Percentiles rank a stretch among this genome's conserved stretches.
phyloP scores from a whole-genome alignment of 1,140 invertebrate species.

The Monochamus saltuarius region DNA sequence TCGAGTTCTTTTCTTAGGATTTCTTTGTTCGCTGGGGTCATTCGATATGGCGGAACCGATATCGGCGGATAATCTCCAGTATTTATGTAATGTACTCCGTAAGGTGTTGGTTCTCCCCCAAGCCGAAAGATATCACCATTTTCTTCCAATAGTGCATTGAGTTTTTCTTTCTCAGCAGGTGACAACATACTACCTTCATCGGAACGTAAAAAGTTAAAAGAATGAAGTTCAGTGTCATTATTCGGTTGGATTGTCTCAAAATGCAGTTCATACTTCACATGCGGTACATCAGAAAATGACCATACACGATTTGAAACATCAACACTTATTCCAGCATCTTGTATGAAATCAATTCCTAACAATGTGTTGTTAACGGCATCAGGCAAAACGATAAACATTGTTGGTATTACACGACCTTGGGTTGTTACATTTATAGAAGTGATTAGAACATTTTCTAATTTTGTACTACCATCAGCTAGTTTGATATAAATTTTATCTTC shows the following conservation, averaged over 20 bases:
- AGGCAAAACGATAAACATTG: neutral
- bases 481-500: neutral
- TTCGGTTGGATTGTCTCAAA: no score
- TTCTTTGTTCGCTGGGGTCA: slow-evolving; percentile 25
- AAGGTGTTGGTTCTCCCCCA: slow-evolving; percentile 19
- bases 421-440: neutral
- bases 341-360: neutral
- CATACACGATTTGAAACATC: neutral
- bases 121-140: slow-evolving; percentile 16
- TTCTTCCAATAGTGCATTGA: slow-evolving; percentile 11
- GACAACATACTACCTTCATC: neutral
- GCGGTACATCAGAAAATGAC: neutral
- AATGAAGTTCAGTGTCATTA: no score
- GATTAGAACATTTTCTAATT: neutral
- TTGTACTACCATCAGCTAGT: slow-evolving; percentile 6
- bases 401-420: neutral
- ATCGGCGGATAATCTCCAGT: slow-evolving; percentile 20
- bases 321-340: neutral
- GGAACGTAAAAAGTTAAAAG: no score
- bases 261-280: no score
- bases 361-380: neutral
- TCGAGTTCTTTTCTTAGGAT: slow-evolving; percentile 23
- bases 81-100: slow-evolving; percentile 26
- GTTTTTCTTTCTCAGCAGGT: neutral
- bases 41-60: slow-evolving; percentile 27